Evolutionary conservation across 2,113 vertebrate species (phyloP).

Genomic region (Entomyzon cyanotis): DNA sequence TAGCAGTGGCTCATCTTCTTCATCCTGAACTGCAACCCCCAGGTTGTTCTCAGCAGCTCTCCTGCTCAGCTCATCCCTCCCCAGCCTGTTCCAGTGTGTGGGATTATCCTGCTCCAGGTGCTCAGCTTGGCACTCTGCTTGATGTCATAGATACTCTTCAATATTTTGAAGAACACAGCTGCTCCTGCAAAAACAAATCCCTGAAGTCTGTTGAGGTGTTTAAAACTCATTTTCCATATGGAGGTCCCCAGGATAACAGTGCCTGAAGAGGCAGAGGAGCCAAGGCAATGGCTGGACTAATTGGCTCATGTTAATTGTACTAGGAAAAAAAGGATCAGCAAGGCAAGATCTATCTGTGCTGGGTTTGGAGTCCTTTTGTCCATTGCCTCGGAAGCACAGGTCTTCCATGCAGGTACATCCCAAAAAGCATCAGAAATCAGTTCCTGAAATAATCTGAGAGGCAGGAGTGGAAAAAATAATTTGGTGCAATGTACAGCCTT

Average conservation of each 20-base stretch:
- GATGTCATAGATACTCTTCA: neutral
- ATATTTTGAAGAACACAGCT: neutral
- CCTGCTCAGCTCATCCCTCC: neutral
- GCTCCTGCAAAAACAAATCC: neutral
- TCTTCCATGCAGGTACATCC: neutral
- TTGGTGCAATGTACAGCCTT: neutral
- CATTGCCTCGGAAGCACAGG: constrained; percentile 6
- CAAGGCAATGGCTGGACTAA: neutral
- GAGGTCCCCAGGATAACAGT: neutral
- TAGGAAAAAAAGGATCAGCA: neutral
- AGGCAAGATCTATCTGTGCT: neutral
- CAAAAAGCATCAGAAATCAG: constrained; percentile 2
- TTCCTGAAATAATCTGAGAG: constrained; percentile 63
- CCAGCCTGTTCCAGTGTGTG: neutral
- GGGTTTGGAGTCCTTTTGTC: neutral
- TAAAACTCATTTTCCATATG: neutral
- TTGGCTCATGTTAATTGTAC: neutral
- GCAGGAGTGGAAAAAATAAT: neutral
- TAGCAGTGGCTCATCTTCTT: neutral
- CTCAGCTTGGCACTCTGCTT: neutral
- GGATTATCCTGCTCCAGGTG: constrained; percentile 2
- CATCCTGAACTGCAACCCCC: neutral
- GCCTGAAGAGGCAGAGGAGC: neutral
- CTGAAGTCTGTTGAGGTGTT: neutral
- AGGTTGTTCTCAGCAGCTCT: neutral